phyloP scores from a whole-genome alignment of 2,888 invertebrate species.

The Agonopterix heracliana region DNA sequence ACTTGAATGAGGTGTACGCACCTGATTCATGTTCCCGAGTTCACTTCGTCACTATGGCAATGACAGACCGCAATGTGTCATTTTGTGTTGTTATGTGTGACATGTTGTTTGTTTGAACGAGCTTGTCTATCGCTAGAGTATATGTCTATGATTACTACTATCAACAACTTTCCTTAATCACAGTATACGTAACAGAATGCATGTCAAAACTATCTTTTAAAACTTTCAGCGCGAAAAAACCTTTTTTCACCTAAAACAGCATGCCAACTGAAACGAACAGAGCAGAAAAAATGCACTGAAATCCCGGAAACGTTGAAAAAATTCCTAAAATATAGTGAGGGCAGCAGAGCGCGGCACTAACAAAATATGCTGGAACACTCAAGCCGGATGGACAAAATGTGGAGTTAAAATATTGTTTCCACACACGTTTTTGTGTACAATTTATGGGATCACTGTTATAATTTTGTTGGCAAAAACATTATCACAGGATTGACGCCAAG shows the following conservation, averaged over 20 bases:
- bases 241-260: neutral
- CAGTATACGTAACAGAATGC: neutral
- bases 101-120: too few species aligned
- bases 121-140: too few species aligned
- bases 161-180: too few species aligned
- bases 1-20: too few species aligned
- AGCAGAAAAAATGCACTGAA: constrained; percentile 21
- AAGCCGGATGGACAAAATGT: constrained; percentile 1
- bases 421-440: neutral
- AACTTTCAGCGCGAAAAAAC: neutral
- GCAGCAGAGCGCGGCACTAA: constrained; percentile 2
- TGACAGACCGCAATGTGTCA: too few species aligned
- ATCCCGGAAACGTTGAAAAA: constrained; percentile 8
- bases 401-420: constrained; percentile 6
- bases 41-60: too few species aligned
- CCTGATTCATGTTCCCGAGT: too few species aligned
- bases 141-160: too few species aligned
- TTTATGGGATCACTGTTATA: neutral
- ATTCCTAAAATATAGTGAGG: constrained; percentile 7
- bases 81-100: too few species aligned
- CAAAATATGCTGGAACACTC: constrained; percentile 2
- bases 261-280: constrained; percentile 33
- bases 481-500: too few species aligned
- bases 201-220: neutral
- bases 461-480: too few species aligned